Percentiles rank a stretch among this genome's conserved stretches.
Evolutionary conservation across 1,140 invertebrate species (phyloP).

Genomic region (Elymnias hypermnestra): DNA sequence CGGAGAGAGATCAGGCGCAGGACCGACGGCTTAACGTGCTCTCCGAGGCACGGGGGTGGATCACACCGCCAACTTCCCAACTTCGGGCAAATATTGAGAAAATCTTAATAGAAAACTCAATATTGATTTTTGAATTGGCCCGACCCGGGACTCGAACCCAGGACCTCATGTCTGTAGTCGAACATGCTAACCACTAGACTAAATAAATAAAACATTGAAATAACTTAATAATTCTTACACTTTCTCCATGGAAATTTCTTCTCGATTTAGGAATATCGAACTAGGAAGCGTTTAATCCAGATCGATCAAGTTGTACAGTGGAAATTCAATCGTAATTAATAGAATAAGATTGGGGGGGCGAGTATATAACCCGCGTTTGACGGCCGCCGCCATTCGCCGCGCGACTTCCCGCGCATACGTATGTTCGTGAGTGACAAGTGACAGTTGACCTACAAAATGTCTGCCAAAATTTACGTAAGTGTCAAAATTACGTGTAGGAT

Average conservation of each 20-base stretch:
- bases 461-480: constrained; percentile 71
- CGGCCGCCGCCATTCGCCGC: constrained; percentile 54
- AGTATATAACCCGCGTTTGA: constrained; percentile 43
- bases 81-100: no score
- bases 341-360: constrained; percentile 61
- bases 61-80: no score
- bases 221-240: constrained; percentile 10
- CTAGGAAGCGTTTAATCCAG: constrained; percentile 53
- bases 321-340: constrained; percentile 68
- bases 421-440: constrained; percentile 60
- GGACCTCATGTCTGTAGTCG: no score
- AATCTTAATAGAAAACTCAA: no score
- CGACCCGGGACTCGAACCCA: no score
- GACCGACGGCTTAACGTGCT: no score
- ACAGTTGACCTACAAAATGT: constrained; percentile 62
- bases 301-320: constrained; percentile 47
- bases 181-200: no score
- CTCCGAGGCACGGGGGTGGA: no score
- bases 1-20: no score
- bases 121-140: no score
- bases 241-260: constrained; percentile 18
- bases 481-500: constrained; percentile 53
- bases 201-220: no score
- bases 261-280: constrained; percentile 37
- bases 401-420: constrained; percentile 54